phyloP scores from a whole-genome alignment of 2,113 vertebrate species.

The Turnix velox region DNA sequence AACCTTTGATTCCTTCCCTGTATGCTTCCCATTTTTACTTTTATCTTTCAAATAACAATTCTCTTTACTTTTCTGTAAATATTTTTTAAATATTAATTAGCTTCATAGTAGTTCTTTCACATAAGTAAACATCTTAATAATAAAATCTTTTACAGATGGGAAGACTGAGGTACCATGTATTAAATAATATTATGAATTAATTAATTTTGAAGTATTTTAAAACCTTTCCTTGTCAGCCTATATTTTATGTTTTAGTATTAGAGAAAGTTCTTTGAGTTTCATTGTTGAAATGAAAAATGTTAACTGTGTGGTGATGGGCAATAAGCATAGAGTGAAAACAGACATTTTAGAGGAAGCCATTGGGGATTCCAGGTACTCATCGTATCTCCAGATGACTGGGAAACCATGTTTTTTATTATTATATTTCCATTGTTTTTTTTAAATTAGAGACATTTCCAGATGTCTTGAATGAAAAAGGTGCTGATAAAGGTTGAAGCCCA shows the following conservation, averaged over 20 bases:
- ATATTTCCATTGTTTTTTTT: background rate
- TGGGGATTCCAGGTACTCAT: background rate
- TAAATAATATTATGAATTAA: background rate
- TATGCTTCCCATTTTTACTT: background rate
- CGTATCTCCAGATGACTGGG: background rate
- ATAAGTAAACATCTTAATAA: background rate
- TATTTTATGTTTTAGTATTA: background rate
- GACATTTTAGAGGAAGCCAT: background rate
- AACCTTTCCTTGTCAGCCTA: background rate
- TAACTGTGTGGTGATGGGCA: background rate
- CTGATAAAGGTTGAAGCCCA: background rate
- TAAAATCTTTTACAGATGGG: background rate
- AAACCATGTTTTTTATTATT: background rate
- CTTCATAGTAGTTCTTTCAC: background rate
- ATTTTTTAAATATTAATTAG: background rate
- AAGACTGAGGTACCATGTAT: background rate
- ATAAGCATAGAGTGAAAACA: background rate
- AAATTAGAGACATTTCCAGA: background rate
- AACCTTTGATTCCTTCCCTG: background rate
- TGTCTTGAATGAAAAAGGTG: background rate
- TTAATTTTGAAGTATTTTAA: background rate
- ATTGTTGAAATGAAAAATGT: background rate
- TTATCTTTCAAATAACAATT: background rate
- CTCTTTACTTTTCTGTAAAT: background rate
- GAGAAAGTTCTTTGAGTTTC: background rate